Base-by-base conservation (phyloP, 2,888 invertebrate species). In the Oeneis ivallda region DNA sequence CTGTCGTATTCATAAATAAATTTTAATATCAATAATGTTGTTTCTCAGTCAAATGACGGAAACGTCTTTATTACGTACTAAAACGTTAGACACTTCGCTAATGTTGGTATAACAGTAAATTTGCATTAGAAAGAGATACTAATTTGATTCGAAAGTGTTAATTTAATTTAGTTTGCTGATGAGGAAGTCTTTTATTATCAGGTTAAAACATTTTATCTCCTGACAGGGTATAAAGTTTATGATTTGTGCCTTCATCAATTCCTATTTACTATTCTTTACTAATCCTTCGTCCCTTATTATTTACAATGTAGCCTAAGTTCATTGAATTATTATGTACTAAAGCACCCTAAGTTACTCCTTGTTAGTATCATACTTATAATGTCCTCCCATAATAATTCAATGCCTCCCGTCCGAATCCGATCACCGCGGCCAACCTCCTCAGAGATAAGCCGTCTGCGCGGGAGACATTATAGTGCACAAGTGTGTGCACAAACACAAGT, bases 1-100 rank as follows among this genome's bases (percentile, higher is more conserved):
- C 75, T 78, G 79, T 70, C 75, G 76, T 79, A 75, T 79, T 78
- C 78, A 81, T 87, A 87, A 86, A 87, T 87, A 84, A 72, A 79
- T 80, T 79, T 74, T 73, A 72, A 75, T 75, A 75, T 74, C 72
- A 71, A 73, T 71, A 71, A 69, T 62, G 67, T 65, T 60, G 70
- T 58, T 47, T 54, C 50, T 60, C 64, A 49, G 62, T 66, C 67
- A 57, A 43, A 56, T 70, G 72, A 72, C 71, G 75, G 79, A 78
- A 78, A 78, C 74, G 75, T 79, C 74, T 77, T 74, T 67, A 67
- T 69, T 66, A 50, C 54, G 57, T 49, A 66, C 70, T 61, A 60
- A 61, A 60, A 52, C 41, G 13, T 50, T 56, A 47, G 54, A 66
- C 61, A 57, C 26, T 64, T 32, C 11, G 50, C 50, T 66, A 62